phyloP scores from a whole-genome alignment of 2,888 invertebrate species.

The Standfussiana lucernea region DNA sequence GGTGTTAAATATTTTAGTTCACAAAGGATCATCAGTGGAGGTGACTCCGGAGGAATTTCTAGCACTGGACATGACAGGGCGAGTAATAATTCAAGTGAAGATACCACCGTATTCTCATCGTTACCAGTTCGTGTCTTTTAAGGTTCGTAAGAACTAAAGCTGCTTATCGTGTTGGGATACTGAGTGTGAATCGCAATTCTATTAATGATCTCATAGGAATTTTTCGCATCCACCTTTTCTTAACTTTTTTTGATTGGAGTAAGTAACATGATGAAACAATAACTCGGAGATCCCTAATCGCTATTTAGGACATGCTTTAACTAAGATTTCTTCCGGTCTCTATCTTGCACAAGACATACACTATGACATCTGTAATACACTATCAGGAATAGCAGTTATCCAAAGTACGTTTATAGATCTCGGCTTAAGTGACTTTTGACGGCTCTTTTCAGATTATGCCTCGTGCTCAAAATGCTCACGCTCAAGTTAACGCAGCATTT shows the following conservation, averaged over 20 bases:
- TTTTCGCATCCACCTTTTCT: not conserved
- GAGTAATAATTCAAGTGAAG: conserved; percentile 76
- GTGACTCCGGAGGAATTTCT: conserved; percentile 79
- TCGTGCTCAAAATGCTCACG: conserved; percentile 93
- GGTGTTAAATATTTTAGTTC: conserved; percentile 63
- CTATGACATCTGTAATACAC: not conserved
- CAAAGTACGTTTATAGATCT: not conserved
- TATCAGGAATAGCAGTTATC: not conserved
- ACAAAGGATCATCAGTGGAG: conserved; percentile 65
- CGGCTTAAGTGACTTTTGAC: too few relatives aligned
- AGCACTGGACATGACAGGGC: conserved; percentile 78
- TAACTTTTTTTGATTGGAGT: not conserved
- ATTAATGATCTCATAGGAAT: not conserved
- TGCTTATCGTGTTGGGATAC: not conserved
- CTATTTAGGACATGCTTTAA: not conserved
- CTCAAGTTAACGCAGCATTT: conserved; percentile 94
- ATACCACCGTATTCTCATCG: conserved; percentile 78
- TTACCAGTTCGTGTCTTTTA: conserved; percentile 78
- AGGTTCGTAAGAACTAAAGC: conserved; percentile 66
- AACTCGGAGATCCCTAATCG: not conserved
- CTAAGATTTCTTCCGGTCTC: not conserved
- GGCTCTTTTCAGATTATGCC: conserved; percentile 92
- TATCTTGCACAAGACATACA: not conserved
- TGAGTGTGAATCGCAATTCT: not conserved
- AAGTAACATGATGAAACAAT: not conserved